phyloP scores from a whole-genome alignment of 2,797 vertebrate species.

The Oreortyx pictus region DNA sequence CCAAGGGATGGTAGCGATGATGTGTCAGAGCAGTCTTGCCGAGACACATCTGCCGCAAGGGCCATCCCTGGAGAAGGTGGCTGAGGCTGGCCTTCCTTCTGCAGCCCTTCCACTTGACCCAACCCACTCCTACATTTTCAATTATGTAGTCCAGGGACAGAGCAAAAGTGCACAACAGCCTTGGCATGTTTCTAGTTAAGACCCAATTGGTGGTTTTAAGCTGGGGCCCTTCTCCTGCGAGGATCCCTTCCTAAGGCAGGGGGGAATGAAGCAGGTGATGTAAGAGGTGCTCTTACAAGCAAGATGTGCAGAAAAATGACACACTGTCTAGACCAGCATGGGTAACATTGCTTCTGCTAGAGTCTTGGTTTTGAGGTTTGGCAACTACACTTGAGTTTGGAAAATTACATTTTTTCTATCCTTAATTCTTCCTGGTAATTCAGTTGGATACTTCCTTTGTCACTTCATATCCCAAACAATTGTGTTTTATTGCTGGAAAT shows the following conservation, averaged over 20 bases:
- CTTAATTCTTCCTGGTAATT: constrained; percentile 43
- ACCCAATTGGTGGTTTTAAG: not conserved
- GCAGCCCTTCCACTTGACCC: not conserved
- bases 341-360: not conserved
- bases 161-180: fast-evolving
- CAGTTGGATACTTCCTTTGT: constrained; percentile 57
- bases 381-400: not conserved
- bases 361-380: not conserved
- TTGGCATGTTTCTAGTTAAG: not conserved
- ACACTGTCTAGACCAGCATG: not conserved
- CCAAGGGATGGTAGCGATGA: not conserved
- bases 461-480: constrained; percentile 52
- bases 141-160: not conserved
- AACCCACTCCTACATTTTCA: not conserved
- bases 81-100: not conserved
- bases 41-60: not conserved
- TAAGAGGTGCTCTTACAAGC: not conserved
- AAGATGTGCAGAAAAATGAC: not conserved
- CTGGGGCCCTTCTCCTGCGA: fast-evolving
- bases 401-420: not conserved
- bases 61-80: not conserved
- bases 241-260: not conserved
- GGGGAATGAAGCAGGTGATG: fast-evolving
- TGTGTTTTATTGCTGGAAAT: constrained; percentile 61
- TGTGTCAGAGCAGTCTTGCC: not conserved